Evolutionary conservation across 2,113 vertebrate species (phyloP), one percentile per base, ranked within the genome.

Genomic region (Orthonyx spaldingii): DNA sequence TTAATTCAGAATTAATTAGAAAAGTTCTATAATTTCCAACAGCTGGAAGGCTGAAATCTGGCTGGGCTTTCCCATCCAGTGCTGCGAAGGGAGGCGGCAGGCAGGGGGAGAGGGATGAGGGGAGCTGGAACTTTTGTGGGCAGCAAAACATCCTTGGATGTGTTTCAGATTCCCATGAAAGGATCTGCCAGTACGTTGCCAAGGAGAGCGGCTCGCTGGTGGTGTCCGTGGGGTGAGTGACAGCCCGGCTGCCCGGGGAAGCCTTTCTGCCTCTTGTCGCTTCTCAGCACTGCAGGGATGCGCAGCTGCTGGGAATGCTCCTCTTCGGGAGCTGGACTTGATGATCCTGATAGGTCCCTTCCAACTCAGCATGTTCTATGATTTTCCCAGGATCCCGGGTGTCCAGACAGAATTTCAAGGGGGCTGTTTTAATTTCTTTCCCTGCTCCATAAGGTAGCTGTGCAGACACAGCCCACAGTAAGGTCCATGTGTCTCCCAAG

Each of bases 181-280:
- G 49, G 20, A 30, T 98, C 65, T 99, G 98, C 91, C 92, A 93
- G 17, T 90, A 80, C 90, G 93, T 98, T 13, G 98, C 98, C 76
- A 96, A 94, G 81, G 96, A 97, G 59, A 97, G 97, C 2, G 64
- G 94, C 42, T 95, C 97, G 0, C 97, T 98, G 37, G 98, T 98
- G 53, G 90, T 98, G 50, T 98, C 98, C 6, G 97, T 98, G 23
- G 98, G 98, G 98, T 98, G 96, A 97, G 94, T 97, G 72, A 30
- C 1, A 1, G 6, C 35, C 2, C 3, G 20, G 3, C 44, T 22
- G 13, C 18, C 13, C 47, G 1, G 0, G 39, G 12, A 33, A 52
- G 12, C 7, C 32, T 16, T 37, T 39, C 11, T 53, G 28, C 27
- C 16, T 35, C 57, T 53, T 52, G n/a, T 9, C 11, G 0, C 17